Evolutionary conservation across 2,888 invertebrate genomes (phyloP).

Genomic region (Phania funesta): DNA sequence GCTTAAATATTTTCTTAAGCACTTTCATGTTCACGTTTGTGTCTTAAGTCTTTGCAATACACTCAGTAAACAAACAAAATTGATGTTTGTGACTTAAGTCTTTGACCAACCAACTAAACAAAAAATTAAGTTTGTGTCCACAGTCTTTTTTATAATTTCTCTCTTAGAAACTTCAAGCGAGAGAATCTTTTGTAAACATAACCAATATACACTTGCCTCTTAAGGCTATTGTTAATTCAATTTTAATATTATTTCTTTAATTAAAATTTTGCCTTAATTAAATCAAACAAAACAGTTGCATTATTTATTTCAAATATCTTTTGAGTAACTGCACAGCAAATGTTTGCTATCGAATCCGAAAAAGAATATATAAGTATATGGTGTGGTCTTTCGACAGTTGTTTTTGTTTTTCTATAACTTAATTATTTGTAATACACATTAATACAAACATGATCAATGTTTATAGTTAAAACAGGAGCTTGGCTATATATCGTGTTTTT

Average conservation of each 20-base stretch:
- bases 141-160: neutral
- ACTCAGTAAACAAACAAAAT: neutral
- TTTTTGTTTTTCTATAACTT: neutral
- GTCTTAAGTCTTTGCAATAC: slow-evolving; percentile 6
- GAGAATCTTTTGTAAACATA: too few species aligned
- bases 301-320: slow-evolving; percentile 10
- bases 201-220: too few species aligned
- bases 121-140: too few species aligned
- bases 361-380: slow-evolving; percentile 26
- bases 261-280: too few species aligned
- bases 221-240: too few species aligned
- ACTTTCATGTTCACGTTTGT: too few species aligned
- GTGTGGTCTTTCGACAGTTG: slow-evolving; percentile 13
- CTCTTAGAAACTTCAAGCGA: too few species aligned
- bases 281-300: neutral
- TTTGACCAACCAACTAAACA: too few species aligned
- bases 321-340: neutral
- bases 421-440: slow-evolving; percentile 14
- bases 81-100: slow-evolving; percentile 1
- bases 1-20: too few species aligned
- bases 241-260: too few species aligned
- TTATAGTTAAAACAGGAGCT: neutral
- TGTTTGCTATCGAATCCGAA: neutral
- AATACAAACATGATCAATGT: neutral
- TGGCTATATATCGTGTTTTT: neutral